Conservation (phyloP, 2,113 vertebrate genomes). For the Romanogobio albipinnatus region DNA sequence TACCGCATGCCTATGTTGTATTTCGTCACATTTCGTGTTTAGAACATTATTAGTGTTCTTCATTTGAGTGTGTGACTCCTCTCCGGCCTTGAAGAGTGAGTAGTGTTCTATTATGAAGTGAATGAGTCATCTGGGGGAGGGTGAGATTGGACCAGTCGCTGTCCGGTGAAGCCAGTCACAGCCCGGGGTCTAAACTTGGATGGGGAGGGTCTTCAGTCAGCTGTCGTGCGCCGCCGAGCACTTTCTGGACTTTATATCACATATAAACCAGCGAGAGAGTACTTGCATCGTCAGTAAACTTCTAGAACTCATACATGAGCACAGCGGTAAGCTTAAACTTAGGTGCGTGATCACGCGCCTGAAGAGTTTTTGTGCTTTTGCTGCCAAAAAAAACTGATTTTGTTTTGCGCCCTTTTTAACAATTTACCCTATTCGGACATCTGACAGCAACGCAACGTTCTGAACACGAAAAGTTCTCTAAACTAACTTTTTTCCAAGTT, state of each 20-base stretch:
- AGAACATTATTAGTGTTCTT: conserved; percentile 48
- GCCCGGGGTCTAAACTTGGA: conserved; percentile 65
- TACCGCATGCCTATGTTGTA: not conserved
- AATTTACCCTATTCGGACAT: not conserved
- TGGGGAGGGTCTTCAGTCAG: conserved; percentile 67
- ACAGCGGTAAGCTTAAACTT: not conserved
- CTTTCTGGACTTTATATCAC: conserved; percentile 60
- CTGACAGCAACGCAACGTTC: not conserved
- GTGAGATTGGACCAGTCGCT: conserved; percentile 23
- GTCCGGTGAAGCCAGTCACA: conserved; percentile 49
- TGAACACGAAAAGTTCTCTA: not conserved
- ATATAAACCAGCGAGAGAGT: conserved; percentile 68
- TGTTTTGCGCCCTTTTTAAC: not conserved
- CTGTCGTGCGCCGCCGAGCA: conserved; percentile 63
- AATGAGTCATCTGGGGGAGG: conserved; percentile 67
- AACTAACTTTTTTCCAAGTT: not conserved
- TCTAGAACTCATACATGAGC: not conserved
- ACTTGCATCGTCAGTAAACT: not conserved
- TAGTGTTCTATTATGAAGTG: conserved; percentile 71
- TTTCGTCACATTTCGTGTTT: conserved; percentile 45
- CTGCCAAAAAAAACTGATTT: not conserved
- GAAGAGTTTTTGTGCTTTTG: not conserved
- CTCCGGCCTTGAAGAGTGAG: conserved; percentile 56
- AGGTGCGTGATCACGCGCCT: conserved; percentile 15
- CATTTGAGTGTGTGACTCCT: conserved; percentile 69